Evolutionary conservation across 2,797 vertebrate genomes (phyloP).

Genomic region (Epinephelus malabaricus): DNA sequence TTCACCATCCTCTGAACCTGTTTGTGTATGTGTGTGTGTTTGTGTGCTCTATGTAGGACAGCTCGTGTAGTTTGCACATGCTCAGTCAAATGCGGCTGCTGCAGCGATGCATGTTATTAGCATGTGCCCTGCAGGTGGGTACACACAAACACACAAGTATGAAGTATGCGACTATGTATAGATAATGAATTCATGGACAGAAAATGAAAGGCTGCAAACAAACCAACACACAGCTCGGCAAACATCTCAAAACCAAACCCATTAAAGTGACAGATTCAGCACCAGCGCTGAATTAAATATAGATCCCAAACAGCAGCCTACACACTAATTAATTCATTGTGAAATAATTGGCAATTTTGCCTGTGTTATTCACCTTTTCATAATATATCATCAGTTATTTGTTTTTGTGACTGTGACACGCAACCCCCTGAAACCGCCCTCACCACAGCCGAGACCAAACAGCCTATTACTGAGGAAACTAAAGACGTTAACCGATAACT

Average conservation of each 20-base stretch:
- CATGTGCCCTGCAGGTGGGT: constrained; percentile 17
- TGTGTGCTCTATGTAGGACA: constrained; percentile 18
- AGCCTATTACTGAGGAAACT: background rate
- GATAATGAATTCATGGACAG: constrained; percentile 15
- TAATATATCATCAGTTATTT: background rate
- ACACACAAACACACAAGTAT: constrained; percentile 1
- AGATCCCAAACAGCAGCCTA: constrained; percentile 21
- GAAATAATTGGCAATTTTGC: constrained; percentile 8
- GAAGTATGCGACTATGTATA: constrained; percentile 9
- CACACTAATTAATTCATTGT: constrained; percentile 18
- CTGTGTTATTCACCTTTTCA: background rate
- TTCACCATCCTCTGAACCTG: background rate
- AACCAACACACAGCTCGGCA: background rate
- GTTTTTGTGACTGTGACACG: constrained; percentile 11
- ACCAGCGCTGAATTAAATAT: constrained; percentile 1
- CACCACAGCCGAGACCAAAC: background rate
- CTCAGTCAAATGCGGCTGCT: constrained; percentile 15
- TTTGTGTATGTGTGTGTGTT: background rate
- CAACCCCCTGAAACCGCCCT: background rate
- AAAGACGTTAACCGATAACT: background rate
- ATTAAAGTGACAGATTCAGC: background rate
- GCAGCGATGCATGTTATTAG: constrained; percentile 38
- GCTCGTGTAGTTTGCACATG: constrained; percentile 1
- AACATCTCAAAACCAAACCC: constrained; percentile 5
- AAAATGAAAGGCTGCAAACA: constrained; percentile 13